These are phyloP conservation scores for Prosapia bicincta DNA, from an alignment of 2,888 invertebrate species.

Conservation along the genomic window DNA sequence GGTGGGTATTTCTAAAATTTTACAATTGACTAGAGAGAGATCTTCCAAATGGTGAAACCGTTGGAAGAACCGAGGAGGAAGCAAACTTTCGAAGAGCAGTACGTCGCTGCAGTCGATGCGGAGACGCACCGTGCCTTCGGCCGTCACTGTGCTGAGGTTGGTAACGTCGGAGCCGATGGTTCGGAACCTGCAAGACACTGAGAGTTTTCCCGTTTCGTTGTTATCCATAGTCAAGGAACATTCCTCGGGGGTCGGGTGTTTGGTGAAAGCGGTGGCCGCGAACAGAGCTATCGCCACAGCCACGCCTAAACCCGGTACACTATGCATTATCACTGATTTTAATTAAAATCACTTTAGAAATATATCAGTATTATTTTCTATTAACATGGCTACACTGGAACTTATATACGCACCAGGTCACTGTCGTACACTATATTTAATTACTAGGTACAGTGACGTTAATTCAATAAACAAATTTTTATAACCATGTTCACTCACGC, in stretches of 20 bases:
- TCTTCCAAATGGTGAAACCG: conserved; percentile 71
- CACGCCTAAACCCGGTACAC: conserved; percentile 46
- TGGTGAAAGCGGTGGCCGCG: conserved; percentile 51
- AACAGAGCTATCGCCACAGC: conserved; percentile 44
- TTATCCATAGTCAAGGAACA: conserved; percentile 51
- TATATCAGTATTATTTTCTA: conserved; percentile 9
- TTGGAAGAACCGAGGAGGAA: conserved; percentile 67
- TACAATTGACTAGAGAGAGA: conserved; percentile 73
- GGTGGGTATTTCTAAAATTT: conserved; percentile 69
- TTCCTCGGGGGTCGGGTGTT: conserved; percentile 47
- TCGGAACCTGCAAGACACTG: conserved; percentile 65
- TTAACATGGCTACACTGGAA: conserved; percentile 15
- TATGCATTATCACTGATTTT: conserved; percentile 49
- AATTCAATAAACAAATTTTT: neutral
- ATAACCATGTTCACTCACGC: neutral
- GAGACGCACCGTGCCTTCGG: conserved; percentile 70
- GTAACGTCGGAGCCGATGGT: conserved; percentile 60
- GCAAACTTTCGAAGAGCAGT: conserved; percentile 72
- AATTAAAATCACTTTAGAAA: conserved; percentile 1
- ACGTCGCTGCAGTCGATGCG: conserved; percentile 74
- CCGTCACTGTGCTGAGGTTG: conserved; percentile 58
- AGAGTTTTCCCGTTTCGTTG: conserved; percentile 49
- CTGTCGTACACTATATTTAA: neutral
- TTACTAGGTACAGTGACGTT: neutral
- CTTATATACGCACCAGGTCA: neutral